Conservation (phyloP, 2,113 vertebrate genomes). For the Dolichotis patagonum region DNA sequence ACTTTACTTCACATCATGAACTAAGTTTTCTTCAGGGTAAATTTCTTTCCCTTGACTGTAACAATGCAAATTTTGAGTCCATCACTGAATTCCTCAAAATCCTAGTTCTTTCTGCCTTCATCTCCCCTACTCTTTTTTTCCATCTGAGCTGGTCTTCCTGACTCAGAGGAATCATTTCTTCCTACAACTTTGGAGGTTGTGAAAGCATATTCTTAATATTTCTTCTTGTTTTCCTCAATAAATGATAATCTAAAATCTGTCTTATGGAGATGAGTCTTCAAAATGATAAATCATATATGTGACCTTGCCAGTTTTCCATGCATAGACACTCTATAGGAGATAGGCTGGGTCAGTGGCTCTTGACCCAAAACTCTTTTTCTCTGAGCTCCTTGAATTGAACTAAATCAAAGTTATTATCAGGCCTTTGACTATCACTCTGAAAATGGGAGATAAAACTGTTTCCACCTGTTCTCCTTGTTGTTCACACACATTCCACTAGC, state of each 20-base stretch:
- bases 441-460: background rate
- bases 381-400: background rate
- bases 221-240: background rate
- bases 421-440: background rate
- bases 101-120: no score
- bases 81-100: background rate
- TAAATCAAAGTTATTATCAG: background rate
- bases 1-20: background rate
- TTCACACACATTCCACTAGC: background rate
- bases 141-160: background rate
- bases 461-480: no score
- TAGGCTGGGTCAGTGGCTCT: rapidly evolving
- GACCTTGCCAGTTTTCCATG: background rate
- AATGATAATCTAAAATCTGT: background rate
- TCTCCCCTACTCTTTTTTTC: background rate
- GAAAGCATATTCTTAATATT: background rate
- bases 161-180: background rate
- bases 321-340: background rate
- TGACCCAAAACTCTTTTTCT: background rate
- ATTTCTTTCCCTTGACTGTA: background rate
- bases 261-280: background rate
- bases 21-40: background rate
- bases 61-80: no score
- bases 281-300: rapidly evolving
- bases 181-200: background rate